Evolutionary conservation across 2,797 vertebrate genomes (phyloP).

Genomic region (Harpagifer antarcticus): DNA sequence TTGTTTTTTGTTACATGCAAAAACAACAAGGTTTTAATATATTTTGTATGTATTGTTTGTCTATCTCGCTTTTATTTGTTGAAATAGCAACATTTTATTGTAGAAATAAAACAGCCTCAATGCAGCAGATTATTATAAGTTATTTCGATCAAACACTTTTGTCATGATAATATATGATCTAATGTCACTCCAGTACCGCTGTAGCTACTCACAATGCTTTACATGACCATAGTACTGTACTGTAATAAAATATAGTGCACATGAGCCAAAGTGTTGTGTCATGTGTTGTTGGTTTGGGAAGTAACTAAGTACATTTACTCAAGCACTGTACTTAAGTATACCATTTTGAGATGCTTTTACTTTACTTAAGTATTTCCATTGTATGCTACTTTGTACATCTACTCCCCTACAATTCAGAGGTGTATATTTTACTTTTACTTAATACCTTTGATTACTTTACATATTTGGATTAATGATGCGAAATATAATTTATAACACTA

Average conservation of each 20-base stretch:
- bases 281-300: background rate
- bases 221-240: constrained; percentile 76
- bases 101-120: constrained; percentile 19
- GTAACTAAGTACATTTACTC: too few species aligned
- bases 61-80: constrained; percentile 13
- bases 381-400: too few species aligned
- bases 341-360: too few species aligned
- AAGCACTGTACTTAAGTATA: too few species aligned
- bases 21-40: constrained; percentile 33
- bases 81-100: constrained; percentile 25
- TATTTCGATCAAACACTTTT: constrained; percentile 65
- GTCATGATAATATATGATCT: constrained; percentile 59
- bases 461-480: too few species aligned
- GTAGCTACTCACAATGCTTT: constrained; percentile 77
- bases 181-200: constrained; percentile 57
- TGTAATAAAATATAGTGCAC: constrained; percentile 75
- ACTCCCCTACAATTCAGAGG: too few species aligned
- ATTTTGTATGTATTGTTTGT: constrained; percentile 37
- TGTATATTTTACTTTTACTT: too few species aligned
- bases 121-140: constrained; percentile 48
- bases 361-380: too few species aligned
- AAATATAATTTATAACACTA: too few species aligned
- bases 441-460: too few species aligned
- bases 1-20: constrained; percentile 11
- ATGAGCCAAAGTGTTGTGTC: constrained; percentile 27